These are phyloP conservation scores for Melinaea menophilus DNA, from an alignment of 2,888 invertebrate genomes.

Conservation along the genomic window DNA sequence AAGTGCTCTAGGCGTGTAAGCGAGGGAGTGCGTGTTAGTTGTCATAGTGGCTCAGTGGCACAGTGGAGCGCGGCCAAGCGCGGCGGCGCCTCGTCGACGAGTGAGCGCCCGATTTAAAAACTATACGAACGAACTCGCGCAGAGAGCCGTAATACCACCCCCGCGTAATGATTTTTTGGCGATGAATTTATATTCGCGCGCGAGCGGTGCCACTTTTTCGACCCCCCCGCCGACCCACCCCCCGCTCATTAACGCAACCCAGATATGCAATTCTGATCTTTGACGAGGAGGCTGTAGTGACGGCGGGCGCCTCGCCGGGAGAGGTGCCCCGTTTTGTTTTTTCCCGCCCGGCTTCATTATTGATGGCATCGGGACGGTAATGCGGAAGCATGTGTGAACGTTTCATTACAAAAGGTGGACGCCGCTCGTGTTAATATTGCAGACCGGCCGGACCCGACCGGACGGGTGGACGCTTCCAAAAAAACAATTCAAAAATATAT, in stretches of 20 bases:
- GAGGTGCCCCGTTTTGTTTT: slow-evolving; percentile 77
- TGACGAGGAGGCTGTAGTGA: slow-evolving; percentile 79
- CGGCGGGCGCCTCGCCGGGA: slow-evolving; percentile 75
- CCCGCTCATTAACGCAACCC: slow-evolving; percentile 81
- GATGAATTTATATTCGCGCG: slow-evolving; percentile 86
- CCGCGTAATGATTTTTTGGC: slow-evolving; percentile 93
- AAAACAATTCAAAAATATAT: slow-evolving; percentile 50
- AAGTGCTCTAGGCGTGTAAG: slow-evolving; percentile 36
- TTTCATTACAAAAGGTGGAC: slow-evolving; percentile 79
- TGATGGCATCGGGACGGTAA: slow-evolving; percentile 78
- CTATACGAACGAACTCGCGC: slow-evolving; percentile 75
- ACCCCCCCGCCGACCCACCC: slow-evolving; percentile 67
- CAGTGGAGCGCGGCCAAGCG: slow-evolving; percentile 62
- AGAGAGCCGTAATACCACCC: slow-evolving; percentile 82
- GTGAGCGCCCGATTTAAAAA: slow-evolving; percentile 77
- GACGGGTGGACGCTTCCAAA: slow-evolving; percentile 72
- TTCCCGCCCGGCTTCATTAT: slow-evolving; percentile 79
- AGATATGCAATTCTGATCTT: slow-evolving; percentile 83
- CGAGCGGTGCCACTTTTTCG: slow-evolving; percentile 79
- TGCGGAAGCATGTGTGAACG: slow-evolving; percentile 79
- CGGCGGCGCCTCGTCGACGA: slow-evolving; percentile 70
- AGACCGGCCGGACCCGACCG: slow-evolving; percentile 75
- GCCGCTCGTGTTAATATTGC: slow-evolving; percentile 76
- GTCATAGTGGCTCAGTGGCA: slow-evolving; percentile 38
- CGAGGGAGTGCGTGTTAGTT: slow-evolving; percentile 63